Evolutionary conservation across 2,797 vertebrate genomes (phyloP).

Genomic region (Crax fasciolata): DNA sequence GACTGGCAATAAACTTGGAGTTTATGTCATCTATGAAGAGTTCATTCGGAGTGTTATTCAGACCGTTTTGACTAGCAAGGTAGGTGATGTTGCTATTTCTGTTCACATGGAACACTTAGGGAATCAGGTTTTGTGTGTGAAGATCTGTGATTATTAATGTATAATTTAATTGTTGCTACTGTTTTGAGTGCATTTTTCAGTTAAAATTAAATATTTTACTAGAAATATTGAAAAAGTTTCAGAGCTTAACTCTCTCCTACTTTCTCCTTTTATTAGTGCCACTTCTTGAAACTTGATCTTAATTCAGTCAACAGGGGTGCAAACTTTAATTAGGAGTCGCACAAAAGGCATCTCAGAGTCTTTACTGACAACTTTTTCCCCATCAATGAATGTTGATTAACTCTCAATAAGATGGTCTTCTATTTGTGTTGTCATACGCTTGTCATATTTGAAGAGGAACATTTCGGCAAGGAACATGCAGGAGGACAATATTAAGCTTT

Average conservation of each 20-base stretch:
- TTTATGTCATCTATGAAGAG: not conserved
- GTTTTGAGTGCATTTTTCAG: not conserved
- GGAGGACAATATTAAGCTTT: not conserved
- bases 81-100: slow-evolving; percentile 37
- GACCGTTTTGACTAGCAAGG: not conserved
- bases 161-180: slow-evolving; percentile 14
- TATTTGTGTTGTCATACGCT: not conserved
- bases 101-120: not conserved
- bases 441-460: not conserved
- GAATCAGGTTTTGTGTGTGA: not conserved
- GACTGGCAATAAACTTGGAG: not conserved
- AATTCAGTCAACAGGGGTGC: not conserved
- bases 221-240: not conserved
- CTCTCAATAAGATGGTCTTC: not conserved
- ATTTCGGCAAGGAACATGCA: not conserved
- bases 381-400: not conserved
- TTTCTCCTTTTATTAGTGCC: not conserved
- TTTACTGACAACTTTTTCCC: not conserved
- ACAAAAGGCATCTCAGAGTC: not conserved
- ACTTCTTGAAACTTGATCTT: not conserved
- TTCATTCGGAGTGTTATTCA: not conserved
- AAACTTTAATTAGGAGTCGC: not conserved
- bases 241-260: not conserved
- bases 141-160: slow-evolving; percentile 42
- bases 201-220: not conserved